Evolutionary conservation across 2,797 vertebrate species (phyloP).

Genomic region (Micromesistius poutassou): DNA sequence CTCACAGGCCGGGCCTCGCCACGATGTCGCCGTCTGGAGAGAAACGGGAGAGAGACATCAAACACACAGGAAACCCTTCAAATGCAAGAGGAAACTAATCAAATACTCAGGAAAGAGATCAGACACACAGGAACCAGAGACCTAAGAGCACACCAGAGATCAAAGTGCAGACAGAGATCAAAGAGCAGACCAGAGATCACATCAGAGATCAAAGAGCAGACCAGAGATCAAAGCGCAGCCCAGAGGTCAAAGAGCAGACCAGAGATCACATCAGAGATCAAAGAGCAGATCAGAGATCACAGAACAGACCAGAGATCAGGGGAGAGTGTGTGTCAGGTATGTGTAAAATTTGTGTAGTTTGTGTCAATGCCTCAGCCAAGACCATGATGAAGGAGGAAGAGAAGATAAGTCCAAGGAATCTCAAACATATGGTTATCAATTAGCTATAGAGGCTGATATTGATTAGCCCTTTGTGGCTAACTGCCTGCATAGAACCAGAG

Average conservation of each 20-base stretch:
- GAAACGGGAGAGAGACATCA: slow-evolving; percentile 24
- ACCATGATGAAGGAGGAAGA: slow-evolving; percentile 9
- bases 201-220: not conserved
- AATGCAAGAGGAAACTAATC: not conserved
- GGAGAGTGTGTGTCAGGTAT: not conserved
- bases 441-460: slow-evolving; percentile 5
- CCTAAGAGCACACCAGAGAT: not conserved
- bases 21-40: slow-evolving; percentile 83
- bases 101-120: not conserved
- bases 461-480: slow-evolving; percentile 42
- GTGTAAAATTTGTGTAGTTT: not conserved
- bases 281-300: not conserved
- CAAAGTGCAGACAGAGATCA: not conserved
- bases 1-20: slow-evolving; percentile 85
- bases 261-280: not conserved
- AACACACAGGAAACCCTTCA: slow-evolving; percentile 1
- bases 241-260: slow-evolving; percentile 4
- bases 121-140: not conserved
- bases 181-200: not conserved
- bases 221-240: not conserved
- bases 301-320: not conserved
- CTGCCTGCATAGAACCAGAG: slow-evolving; percentile 14
- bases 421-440: slow-evolving; percentile 2
- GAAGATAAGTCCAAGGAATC: slow-evolving; percentile 3
- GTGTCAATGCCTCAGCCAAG: slow-evolving; percentile 15